Base-by-base conservation (phyloP, 1,140 invertebrate species). In the Drosophila prosaltans region DNA sequence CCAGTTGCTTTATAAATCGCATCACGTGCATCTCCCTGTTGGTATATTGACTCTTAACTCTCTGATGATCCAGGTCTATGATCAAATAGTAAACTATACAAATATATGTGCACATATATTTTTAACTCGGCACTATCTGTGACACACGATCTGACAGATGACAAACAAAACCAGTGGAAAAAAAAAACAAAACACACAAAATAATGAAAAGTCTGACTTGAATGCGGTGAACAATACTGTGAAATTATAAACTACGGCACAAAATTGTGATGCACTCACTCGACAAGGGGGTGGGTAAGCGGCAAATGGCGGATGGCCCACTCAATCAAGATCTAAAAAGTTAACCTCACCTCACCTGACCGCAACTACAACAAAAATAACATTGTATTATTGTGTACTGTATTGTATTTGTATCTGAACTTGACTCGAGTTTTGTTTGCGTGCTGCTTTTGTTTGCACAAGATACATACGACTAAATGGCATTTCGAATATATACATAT, bases 401-500 rank as follows among this genome's bases (percentile, higher is more conserved):
- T 21, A 66, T 69, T 74, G 59, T 78, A 57, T 72, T 70, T 74
- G 67, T 80, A 78, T 85, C 71, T 69, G 69, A 81, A 79, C 70
- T 86, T 77, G 75, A 81, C 79, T 82, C 69, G 68, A 69, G 68
- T 69, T 71, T 70, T 64, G 82, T 68, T 84, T 80, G 81, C 78
- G 70, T 85, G 78, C 72, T 72, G 70, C 69, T 78, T 72, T 78
- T 78, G 74, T 85, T 85, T 76, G 82, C 65, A 74, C 69, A 81
- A 81, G 58, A 78, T 73, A 67, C 72, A 77, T 55, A 65, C 73
- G 75, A 54, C 61, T 71, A 69, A 74, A 81, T 80, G 74, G 69
- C 69, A 88, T 80, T 88, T 74, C 39, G 62, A 83, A 88, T 59
- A 59, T n/a, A 58, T 58, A 28, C 39, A 36, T 32, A 26, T 57